A percentile compares a stretch with the other conserved stretches of the same genome.
phyloP scores from a whole-genome alignment of 2,888 invertebrate species.

The Papilio elwesi region DNA sequence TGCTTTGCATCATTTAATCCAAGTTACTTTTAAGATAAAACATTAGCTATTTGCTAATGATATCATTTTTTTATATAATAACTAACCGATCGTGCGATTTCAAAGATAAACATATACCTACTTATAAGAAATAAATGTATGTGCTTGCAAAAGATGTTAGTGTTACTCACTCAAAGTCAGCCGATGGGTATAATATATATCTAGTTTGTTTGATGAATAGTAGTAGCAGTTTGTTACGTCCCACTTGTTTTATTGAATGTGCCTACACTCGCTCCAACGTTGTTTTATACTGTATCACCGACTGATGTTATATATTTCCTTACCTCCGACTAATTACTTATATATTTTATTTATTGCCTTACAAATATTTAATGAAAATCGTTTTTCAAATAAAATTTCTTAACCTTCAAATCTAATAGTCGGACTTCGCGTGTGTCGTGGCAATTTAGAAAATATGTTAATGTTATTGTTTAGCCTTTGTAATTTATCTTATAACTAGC shows the following conservation, averaged over 20 bases:
- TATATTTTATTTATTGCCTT: constrained; percentile 1
- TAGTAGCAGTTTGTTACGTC: constrained; percentile 43
- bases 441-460: constrained; percentile 8
- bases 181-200: constrained; percentile 45
- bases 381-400: constrained; percentile 2
- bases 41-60: too few species aligned
- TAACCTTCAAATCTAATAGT: constrained; percentile 1
- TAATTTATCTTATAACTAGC: constrained; percentile 10
- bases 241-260: constrained; percentile 2
- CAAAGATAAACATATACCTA: background rate
- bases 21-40: too few species aligned
- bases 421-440: constrained; percentile 13
- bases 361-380: background rate
- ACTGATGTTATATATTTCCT: background rate
- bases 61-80: background rate
- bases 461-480: background rate
- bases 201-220: constrained; percentile 44
- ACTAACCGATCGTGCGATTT: background rate
- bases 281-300: background rate
- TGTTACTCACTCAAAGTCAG: constrained; percentile 42
- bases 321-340: background rate
- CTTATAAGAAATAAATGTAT: background rate
- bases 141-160: background rate
- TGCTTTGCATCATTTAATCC: too few species aligned
- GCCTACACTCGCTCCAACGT: background rate